These are phyloP conservation scores for Hoplias malabaricus DNA, from an alignment of 2,113 vertebrate species.

Conservation along the genomic window DNA sequence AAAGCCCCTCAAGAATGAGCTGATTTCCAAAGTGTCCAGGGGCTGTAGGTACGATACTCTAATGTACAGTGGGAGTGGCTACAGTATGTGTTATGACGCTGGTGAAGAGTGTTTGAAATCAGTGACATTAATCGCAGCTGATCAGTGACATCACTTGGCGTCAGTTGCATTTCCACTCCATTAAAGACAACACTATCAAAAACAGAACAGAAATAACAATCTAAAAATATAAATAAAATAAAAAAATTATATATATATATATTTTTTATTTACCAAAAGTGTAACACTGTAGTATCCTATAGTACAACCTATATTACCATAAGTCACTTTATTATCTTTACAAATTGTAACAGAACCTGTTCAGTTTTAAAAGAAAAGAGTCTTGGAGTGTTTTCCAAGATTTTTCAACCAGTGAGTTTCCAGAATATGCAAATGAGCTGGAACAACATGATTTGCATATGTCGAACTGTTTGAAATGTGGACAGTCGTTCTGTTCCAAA, in stretches of 20 bases:
- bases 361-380: slow-evolving; percentile 17
- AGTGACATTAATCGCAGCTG: neutral
- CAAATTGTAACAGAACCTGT: neutral
- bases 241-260: neutral
- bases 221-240: neutral
- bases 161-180: neutral
- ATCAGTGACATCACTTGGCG: slow-evolving; percentile 1
- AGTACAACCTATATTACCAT: slow-evolving; percentile 10
- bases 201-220: neutral
- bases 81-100: neutral
- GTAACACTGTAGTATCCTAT: slow-evolving; percentile 18
- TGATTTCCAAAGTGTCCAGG: neutral
- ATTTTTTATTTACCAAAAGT: slow-evolving; percentile 9
- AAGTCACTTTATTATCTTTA: slow-evolving; percentile 1
- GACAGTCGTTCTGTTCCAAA: neutral
- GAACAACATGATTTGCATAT: slow-evolving; percentile 16
- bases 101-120: neutral
- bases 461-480: neutral
- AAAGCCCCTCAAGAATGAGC: neutral
- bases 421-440: neutral
- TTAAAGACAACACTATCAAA: neutral
- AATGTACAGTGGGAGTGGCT: neutral
- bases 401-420: neutral
- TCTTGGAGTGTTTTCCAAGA: neutral
- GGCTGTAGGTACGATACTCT: neutral